phyloP scores from a whole-genome alignment of 1,140 invertebrate species.

The Papilio polyxenes region DNA sequence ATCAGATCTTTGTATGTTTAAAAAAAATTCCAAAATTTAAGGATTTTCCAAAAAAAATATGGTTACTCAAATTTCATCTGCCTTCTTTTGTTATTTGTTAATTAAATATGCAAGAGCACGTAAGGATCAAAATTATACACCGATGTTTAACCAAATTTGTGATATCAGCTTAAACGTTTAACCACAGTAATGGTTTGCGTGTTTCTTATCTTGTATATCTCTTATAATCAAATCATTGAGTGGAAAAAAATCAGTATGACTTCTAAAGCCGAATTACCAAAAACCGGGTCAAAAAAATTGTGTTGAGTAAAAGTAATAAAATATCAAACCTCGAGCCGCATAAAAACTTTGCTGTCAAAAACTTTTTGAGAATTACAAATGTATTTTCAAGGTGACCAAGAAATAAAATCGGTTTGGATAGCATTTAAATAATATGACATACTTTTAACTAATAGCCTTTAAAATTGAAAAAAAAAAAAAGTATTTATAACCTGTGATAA shows the following conservation, averaged over 20 bases:
- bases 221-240: neutral
- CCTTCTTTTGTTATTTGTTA: too few relatives aligned
- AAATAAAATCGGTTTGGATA: neutral
- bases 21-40: too few relatives aligned
- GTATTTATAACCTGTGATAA: neutral
- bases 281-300: neutral
- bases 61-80: neutral
- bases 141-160: too few relatives aligned
- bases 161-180: too few relatives aligned
- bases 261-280: neutral
- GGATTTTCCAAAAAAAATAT: neutral
- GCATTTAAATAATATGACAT: neutral
- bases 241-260: neutral
- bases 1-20: too few relatives aligned
- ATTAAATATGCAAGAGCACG: too few relatives aligned
- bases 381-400: slow-evolving; percentile 10
- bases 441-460: neutral
- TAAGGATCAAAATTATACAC: too few relatives aligned
- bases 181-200: neutral
- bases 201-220: neutral
- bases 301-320: neutral
- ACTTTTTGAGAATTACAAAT: slow-evolving; percentile 19
- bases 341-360: slow-evolving; percentile 18
- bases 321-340: neutral
- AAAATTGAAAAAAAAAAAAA: neutral